Evolutionary conservation across 2,888 invertebrate species (phyloP), one percentile per base, ranked within the genome.

Genomic region (Cheilosia vulpina): DNA sequence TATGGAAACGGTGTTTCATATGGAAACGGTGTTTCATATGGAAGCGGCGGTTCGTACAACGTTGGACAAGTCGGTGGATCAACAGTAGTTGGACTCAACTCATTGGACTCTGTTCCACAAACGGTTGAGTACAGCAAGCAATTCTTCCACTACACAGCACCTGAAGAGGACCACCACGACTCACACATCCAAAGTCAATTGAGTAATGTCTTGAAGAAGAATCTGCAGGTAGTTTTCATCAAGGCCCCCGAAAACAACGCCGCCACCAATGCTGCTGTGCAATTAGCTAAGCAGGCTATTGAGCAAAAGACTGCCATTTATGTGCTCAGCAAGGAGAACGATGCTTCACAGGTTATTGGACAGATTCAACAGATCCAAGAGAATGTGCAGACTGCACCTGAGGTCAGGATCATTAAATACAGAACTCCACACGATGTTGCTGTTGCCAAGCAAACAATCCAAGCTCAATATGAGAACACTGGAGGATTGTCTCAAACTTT

Each of bases 291-390:
- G 73, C 90, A 90, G 78, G 91, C 90, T 76, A 90, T 89, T 34
- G 89, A 92, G 43, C 91, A 92, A 34, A 88, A 90, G 87, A 92
- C 92, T 19, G 91, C 91, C 80, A 91, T 92, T 75, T 92, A 92
- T 87, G 91, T 92, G 1, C 89, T 92, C 31, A 89, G 88, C 87
- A 91, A 91, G 87, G 90, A 91, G 87, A 84, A 89, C 1, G 90
- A 91, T 24, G 89, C 89, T 4, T 88, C 89, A 52, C 89, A 90
- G 75, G 87, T 90, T 73, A 89, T 90, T 87, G 88, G 75, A 82
- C 90, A 89, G 31, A 72, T 90, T 69, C 76, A 83, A 73, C 84
- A 84, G 60, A 73, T 87, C 21, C 84, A 87, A 68, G 87, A 83
- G 43, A 78, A 77, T 43, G 77, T 87, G 58, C 87, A 87, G 15